phyloP scores from a whole-genome alignment of 2,113 vertebrate species.

The Pachyramphus minor region DNA sequence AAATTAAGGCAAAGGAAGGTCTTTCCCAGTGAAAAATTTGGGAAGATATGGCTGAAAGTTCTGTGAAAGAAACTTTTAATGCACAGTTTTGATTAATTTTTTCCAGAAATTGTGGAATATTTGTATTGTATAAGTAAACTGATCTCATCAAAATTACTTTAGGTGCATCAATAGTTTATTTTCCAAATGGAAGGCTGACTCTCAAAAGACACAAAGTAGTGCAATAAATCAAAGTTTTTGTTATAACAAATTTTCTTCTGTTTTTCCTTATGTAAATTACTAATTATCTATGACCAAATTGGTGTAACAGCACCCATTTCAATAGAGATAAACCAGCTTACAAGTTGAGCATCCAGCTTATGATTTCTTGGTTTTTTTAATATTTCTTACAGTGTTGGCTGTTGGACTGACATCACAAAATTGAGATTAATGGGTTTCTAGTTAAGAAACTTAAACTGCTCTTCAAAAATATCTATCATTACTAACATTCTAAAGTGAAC shows the following conservation, averaged over 20 bases:
- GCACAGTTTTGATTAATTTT: not conserved
- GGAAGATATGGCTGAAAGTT: not conserved
- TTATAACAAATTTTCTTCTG: not conserved
- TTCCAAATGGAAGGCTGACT: not conserved
- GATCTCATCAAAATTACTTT: not conserved
- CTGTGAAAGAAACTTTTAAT: not conserved
- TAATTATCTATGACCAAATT: not conserved
- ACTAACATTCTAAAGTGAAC: not conserved
- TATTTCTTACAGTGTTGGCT: not conserved
- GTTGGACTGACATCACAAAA: not conserved
- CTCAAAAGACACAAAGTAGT: not conserved
- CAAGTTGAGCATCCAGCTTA: not conserved
- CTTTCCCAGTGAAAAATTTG: not conserved
- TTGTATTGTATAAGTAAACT: not conserved
- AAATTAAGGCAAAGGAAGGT: not conserved
- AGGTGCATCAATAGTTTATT: not conserved
- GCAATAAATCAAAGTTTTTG: not conserved
- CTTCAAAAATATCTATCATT: not conserved
- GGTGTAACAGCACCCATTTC: not conserved
- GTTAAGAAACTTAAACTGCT: not conserved
- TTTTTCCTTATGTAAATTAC: not conserved
- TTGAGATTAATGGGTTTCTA: not conserved
- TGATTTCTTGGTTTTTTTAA: not conserved
- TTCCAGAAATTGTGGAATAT: not conserved
- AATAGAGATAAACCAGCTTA: not conserved